These are phyloP conservation scores for Rhopalosiphum padi DNA, from an alignment of 1,140 invertebrate species.

Conservation along the genomic window DNA sequence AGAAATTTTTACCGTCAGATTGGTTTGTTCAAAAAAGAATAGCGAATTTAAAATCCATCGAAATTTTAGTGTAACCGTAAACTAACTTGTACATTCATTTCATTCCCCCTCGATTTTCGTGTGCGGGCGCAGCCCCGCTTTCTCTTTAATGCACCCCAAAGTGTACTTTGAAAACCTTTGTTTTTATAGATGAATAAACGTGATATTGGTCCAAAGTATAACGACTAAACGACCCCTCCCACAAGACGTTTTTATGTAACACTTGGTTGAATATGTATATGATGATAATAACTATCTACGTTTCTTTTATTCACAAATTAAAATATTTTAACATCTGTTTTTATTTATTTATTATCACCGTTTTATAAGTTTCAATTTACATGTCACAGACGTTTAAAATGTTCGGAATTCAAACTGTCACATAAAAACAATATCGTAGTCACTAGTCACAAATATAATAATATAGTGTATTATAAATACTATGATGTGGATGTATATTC, in stretches of 20 bases:
- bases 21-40: not conserved
- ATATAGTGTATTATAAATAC: too few species aligned
- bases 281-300: not conserved
- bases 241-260: not conserved
- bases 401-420: not conserved
- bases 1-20: not conserved
- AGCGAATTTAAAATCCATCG: conserved; percentile 25
- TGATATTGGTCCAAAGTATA: not conserved
- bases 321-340: not conserved
- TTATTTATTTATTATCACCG: not conserved
- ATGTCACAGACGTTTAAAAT: not conserved
- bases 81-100: conserved; percentile 8
- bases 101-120: not conserved
- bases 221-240: not conserved
- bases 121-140: not conserved
- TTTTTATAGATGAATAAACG: conserved; percentile 53
- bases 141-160: conserved; percentile 28
- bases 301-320: conserved; percentile 3
- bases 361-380: not conserved
- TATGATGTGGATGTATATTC: not conserved
- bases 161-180: conserved; percentile 29
- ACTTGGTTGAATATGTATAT: not conserved
- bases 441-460: too few species aligned
- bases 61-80: conserved; percentile 4
- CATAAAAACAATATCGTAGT: not conserved